Conservation (phyloP, 2,888 invertebrate species). For the Neoaliturus tenellus region DNA sequence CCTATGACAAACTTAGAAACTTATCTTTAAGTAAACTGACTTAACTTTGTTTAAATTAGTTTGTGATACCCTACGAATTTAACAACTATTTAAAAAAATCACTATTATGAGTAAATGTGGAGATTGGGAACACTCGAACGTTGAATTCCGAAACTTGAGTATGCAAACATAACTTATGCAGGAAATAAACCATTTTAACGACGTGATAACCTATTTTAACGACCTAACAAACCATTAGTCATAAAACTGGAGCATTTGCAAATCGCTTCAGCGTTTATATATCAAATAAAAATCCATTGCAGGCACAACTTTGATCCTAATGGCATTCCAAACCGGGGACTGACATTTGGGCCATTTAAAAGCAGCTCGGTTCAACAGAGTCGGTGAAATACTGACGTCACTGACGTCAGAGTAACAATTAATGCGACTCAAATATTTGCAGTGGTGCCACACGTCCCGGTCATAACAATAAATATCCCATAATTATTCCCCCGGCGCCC, state of each 20-base stretch:
- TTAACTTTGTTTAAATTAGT: too few relatives aligned
- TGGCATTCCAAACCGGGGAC: background rate
- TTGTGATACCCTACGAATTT: too few relatives aligned
- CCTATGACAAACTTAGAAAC: too few relatives aligned
- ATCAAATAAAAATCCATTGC: conserved; percentile 15
- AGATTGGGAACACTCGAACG: too few relatives aligned
- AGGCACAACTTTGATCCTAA: background rate
- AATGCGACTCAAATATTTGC: conserved; percentile 45
- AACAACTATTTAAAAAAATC: too few relatives aligned
- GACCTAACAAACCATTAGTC: background rate
- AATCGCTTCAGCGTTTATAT: background rate
- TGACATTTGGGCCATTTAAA: conserved; percentile 3
- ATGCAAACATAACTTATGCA: too few relatives aligned
- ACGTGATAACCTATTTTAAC: background rate
- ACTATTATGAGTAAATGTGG: too few relatives aligned
- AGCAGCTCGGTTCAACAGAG: background rate
- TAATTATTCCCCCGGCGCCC: conserved; percentile 2
- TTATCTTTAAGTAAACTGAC: too few relatives aligned
- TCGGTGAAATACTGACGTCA: background rate
- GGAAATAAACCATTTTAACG: too few relatives aligned
- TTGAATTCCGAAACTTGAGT: too few relatives aligned
- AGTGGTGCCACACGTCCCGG: conserved; percentile 37
- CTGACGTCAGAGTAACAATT: background rate
- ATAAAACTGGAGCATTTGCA: background rate
- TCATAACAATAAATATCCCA: conserved; percentile 46